Percentiles rank a stretch among this genome's conserved stretches.
These are phyloP conservation scores for Equus przewalskii DNA, from an alignment of 2,113 vertebrate species.

Conservation along the genomic window DNA sequence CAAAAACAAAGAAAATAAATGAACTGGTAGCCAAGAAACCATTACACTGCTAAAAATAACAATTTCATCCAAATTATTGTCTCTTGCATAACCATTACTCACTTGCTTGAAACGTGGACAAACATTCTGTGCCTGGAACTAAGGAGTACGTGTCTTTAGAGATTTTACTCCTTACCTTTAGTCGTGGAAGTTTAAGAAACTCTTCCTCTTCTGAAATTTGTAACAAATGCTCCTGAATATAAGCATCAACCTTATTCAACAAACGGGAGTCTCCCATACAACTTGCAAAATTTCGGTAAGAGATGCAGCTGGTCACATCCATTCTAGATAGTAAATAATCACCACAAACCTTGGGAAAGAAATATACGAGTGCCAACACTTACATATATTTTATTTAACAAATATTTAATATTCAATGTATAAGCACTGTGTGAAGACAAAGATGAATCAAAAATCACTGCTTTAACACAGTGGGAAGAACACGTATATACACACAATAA, in stretches of 20 bases:
- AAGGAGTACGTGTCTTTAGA: not conserved
- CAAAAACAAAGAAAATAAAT: slow-evolving; percentile 29
- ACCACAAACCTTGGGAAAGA: slow-evolving; percentile 94
- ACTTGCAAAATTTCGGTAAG: slow-evolving; percentile 97
- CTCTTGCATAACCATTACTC: not conserved
- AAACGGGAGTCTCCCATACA: slow-evolving; percentile 95
- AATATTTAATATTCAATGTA: not conserved
- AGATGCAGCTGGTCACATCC: slow-evolving; percentile 96
- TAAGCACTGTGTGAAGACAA: not conserved
- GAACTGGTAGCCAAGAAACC: not conserved
- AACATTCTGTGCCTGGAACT: slow-evolving; percentile 4
- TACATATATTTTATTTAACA: not conserved
- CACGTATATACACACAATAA: not conserved
- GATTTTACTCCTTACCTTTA: slow-evolving; percentile 91
- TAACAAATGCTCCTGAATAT: slow-evolving; percentile 97
- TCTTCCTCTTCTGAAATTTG: slow-evolving; percentile 97
- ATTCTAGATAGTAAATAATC: slow-evolving; percentile 98
- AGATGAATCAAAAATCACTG: not conserved
- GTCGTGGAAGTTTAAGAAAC: slow-evolving; percentile 98
- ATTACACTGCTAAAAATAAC: not conserved
- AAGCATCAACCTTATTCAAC: slow-evolving; percentile 95
- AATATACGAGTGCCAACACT: slow-evolving; percentile 31
- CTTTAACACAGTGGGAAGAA: not conserved
- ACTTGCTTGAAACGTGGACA: slow-evolving; percentile 25
- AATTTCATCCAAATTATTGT: not conserved